Percentiles rank a stretch among this genome's conserved stretches.
Evolutionary conservation across 2,797 vertebrate genomes (phyloP).

Genomic region (Dendrocincla fuliginosa): DNA sequence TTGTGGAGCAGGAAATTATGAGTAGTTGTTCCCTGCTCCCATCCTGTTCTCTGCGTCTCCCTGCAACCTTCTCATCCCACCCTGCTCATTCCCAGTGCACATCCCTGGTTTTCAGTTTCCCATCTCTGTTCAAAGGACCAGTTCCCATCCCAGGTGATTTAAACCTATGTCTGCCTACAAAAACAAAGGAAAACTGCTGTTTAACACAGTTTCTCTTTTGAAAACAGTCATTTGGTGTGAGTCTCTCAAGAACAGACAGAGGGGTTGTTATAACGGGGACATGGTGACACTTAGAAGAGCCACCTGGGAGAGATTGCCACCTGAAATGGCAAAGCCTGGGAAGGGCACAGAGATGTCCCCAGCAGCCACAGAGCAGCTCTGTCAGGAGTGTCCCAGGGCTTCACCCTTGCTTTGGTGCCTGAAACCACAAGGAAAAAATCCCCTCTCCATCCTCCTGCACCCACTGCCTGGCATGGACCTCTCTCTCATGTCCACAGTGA

Average conservation of each 20-base stretch:
- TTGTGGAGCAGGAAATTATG: not conserved
- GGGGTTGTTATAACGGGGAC: not conserved
- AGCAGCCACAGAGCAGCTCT: not conserved
- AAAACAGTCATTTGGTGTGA: not conserved
- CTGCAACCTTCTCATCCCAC: not conserved
- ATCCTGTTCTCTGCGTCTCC: not conserved
- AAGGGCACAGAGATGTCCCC: not conserved
- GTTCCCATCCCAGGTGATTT: not conserved
- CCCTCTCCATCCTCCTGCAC: not conserved
- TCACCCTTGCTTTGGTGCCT: not conserved
- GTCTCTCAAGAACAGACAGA: not conserved
- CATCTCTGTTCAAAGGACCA: not conserved
- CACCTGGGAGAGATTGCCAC: not conserved
- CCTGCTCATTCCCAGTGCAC: rapidly evolving
- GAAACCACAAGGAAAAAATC: not conserved
- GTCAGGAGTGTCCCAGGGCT: not conserved
- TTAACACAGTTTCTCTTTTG: not conserved
- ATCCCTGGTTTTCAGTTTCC: not conserved
- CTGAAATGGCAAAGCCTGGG: not conserved
- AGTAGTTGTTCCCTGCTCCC: not conserved
- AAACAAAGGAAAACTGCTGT: not conserved
- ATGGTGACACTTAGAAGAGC: not conserved
- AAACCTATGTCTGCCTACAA: not conserved
- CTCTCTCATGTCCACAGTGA: not conserved
- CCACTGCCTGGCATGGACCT: not conserved